Percentiles rank a stretch among this genome's conserved stretches.
Evolutionary conservation across 2,888 invertebrate species (phyloP).

Genomic region (Spisula solida): DNA sequence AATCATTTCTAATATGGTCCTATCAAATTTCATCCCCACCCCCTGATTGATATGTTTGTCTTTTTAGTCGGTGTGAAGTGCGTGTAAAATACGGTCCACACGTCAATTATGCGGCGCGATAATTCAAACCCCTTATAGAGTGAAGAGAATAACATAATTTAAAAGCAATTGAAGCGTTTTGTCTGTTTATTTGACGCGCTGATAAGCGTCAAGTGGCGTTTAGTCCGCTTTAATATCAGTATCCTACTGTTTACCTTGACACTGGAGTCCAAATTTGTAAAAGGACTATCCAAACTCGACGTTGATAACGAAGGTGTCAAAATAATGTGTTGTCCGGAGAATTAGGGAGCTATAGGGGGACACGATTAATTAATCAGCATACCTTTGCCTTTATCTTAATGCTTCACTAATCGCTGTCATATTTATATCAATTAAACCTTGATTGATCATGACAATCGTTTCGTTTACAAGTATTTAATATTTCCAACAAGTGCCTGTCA

Average conservation of each 20-base stretch:
- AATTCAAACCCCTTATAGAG: constrained; percentile 35
- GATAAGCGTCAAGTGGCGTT: constrained; percentile 54
- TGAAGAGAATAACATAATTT: constrained; percentile 51
- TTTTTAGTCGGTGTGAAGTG: constrained; percentile 42
- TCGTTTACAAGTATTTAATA: neutral
- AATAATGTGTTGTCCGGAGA: constrained; percentile 24
- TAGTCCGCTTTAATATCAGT: constrained; percentile 31
- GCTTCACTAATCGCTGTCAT: constrained; percentile 41
- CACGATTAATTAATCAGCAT: constrained; percentile 46
- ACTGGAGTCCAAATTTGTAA: constrained; percentile 48
- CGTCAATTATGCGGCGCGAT: constrained; percentile 45
- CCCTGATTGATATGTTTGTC: constrained; percentile 45
- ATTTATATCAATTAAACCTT: constrained; percentile 25
- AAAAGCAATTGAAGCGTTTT: constrained; percentile 42
- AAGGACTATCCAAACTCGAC: constrained; percentile 41
- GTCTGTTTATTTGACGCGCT: constrained; percentile 42
- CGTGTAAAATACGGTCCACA: constrained; percentile 43
- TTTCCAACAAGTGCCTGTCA: neutral
- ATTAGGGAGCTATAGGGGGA: constrained; percentile 36
- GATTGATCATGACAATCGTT: constrained; percentile 28
- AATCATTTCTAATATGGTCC: constrained; percentile 11
- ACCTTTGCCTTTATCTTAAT: constrained; percentile 26
- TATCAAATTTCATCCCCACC: neutral
- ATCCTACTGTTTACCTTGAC: constrained; percentile 45
- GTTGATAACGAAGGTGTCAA: constrained; percentile 38